Base-by-base conservation (phyloP, 2,888 invertebrate genomes). In the Trichogramma evanescens region DNA sequence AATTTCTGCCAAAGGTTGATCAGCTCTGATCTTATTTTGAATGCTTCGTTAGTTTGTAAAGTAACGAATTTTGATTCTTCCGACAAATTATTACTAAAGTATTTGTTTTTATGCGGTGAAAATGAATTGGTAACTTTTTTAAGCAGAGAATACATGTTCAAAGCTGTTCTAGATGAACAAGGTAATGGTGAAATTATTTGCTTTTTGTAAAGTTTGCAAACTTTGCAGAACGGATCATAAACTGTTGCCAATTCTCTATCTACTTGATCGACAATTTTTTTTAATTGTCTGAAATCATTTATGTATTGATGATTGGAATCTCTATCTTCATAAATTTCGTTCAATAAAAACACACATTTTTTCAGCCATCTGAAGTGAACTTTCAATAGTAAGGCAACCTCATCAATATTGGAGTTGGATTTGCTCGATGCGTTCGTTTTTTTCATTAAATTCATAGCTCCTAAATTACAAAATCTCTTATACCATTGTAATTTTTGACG, bases 301-400 rank as follows among this genome's bases (percentile, higher is more conserved):
- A 62, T 68, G 43, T 65, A 63, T 1, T 65, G 59, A 0, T 48
- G 45, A 8, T 62, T 57, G 6, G 62, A 57, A 1, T 49, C 9
- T 4, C 49, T 50, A 43, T 64, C 45, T 4, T 67, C 61, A 7
- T 61, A 62, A 26, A 65, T 63, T 1, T 55, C 48, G 13, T 70
- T 67, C 1, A 72, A 50, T 5, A 65, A 67, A 3, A 69, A 69
- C 6, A 75, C 54, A 40, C 70, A 81, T 72, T 91, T 91, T 13
- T 82, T 77, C 46, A 91, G 73, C 91, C 91, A 91, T 74, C 86
- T 88, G 68, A 85, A 88, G 71, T 91, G 89, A 8, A 89, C 80
- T 65, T 84, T 80, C 1, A 91, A 70, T 55, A 85, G 79, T 9
- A 84, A 82, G 49, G 85, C 76, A 2, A 86, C 77, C 62, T 84